Evolutionary conservation across 2,113 vertebrate species (phyloP).

Genomic region (Heterotis niloticus): DNA sequence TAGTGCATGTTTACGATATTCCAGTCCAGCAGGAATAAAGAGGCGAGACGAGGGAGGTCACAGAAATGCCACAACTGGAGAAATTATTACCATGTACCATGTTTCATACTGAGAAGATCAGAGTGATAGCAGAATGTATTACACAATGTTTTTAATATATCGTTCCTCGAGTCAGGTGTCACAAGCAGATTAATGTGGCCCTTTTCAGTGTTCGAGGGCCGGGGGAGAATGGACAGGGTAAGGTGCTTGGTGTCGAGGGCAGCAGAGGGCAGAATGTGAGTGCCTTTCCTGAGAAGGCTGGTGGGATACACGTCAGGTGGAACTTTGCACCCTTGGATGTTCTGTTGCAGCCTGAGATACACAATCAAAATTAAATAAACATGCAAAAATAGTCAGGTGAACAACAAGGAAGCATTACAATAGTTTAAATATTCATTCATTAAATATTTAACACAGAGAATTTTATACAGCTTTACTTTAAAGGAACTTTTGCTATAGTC

Average conservation of each 20-base stretch:
- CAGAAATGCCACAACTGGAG: conserved; percentile 21
- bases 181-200: conserved; percentile 41
- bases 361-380: too few relatives aligned
- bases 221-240: neutral
- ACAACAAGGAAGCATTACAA: too few relatives aligned
- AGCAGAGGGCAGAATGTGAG: conserved; percentile 16
- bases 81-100: conserved; percentile 39
- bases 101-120: conserved; percentile 41
- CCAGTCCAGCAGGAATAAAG: neutral
- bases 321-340: neutral
- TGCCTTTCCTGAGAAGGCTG: neutral
- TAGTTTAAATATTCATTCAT: too few relatives aligned
- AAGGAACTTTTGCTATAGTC: too few relatives aligned
- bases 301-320: neutral
- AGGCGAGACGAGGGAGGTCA: conserved; percentile 30
- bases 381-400: too few relatives aligned
- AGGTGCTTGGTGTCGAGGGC: neutral
- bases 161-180: conserved; percentile 28
- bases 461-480: too few relatives aligned
- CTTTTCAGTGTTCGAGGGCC: conserved; percentile 24
- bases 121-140: conserved; percentile 42
- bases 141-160: conserved; percentile 39
- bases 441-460: too few relatives aligned
- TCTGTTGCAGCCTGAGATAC: too few relatives aligned
- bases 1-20: too few relatives aligned